Evolutionary conservation across 1,140 invertebrate genomes (phyloP), one percentile per base, ranked within the genome.

Genomic region (Teleopsis dalmanni): DNA sequence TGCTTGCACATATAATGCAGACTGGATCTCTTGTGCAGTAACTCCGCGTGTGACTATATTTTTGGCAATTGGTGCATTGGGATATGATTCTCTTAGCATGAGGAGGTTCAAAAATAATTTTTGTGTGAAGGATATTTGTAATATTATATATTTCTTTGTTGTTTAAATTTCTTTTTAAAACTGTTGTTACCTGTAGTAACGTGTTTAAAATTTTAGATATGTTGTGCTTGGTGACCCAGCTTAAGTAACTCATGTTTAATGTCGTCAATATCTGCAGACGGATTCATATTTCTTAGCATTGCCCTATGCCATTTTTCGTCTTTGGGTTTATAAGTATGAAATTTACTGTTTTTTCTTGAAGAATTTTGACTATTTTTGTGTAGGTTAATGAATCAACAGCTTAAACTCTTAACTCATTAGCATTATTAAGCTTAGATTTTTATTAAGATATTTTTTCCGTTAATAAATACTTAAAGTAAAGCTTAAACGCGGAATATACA

Each of bases 61-160:
- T 23, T 42, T 42, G 40, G 40, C 21, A 42, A 25, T 42, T 42
- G n/a, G 40, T 42, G n/a, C 40, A 42, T 26, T 42, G 40, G 3
- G 40, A 18, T 6, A 42, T 4, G 8, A 13, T 25, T 42, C 22
- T 25, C 18, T 42, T 42, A 14, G 21, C 26, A 6, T 21, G 42
- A n/a, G 42, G 42, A 4, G 42, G 42, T 19, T 44, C 42, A 21
- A 44, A 44, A 18, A n/a, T 44, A 18, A 44, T 33, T 21, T 31
- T 33, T 7, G 6, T 9, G 18, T 33, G n/a, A 5, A 31, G 14
- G 13, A 44, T 26, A 13, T 9, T 6, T 4, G 6, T 33, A 27
- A 44, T 31, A 10, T 23, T 27, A 26, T 33, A 44, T 31, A 44
- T 44, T 16, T 31, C 26, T 26, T 44, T 27, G n/a, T 42, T 42